Conservation (phyloP, 2,113 vertebrate species). For the Vidua macroura region DNA sequence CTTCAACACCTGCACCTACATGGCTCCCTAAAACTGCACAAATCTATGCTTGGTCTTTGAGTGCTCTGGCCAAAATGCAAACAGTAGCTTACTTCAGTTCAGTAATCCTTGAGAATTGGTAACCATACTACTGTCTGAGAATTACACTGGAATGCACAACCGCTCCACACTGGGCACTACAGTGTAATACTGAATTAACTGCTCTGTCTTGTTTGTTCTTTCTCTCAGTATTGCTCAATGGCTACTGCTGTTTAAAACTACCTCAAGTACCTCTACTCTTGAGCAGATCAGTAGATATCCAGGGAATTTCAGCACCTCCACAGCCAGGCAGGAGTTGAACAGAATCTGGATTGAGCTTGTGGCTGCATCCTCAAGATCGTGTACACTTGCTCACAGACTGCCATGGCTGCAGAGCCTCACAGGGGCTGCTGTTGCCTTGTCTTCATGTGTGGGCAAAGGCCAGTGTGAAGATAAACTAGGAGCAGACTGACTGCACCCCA, state of each 20-base stretch:
- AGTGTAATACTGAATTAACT: background rate
- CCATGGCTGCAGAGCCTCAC: background rate
- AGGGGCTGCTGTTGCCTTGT: background rate
- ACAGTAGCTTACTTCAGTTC: background rate
- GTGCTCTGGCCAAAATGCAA: background rate
- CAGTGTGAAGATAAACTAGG: background rate
- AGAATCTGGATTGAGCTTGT: background rate
- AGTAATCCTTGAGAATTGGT: background rate
- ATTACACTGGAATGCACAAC: background rate
- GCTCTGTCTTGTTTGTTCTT: background rate
- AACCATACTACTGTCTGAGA: background rate
- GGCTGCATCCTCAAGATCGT: background rate
- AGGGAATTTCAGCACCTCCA: background rate
- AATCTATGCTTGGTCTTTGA: background rate
- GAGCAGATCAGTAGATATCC: background rate
- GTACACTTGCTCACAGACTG: background rate
- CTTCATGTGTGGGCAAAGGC: background rate
- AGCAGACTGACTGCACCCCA: background rate
- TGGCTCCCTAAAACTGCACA: background rate
- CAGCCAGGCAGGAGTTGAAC: background rate
- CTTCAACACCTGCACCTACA: background rate
- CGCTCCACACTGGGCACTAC: accelerated
- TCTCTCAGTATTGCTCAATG: background rate
- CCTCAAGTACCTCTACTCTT: background rate
- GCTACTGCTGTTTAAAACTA: background rate